These are phyloP conservation scores for Ariolimax columbianus DNA, from an alignment of 2,888 invertebrate genomes.

Conservation along the genomic window DNA sequence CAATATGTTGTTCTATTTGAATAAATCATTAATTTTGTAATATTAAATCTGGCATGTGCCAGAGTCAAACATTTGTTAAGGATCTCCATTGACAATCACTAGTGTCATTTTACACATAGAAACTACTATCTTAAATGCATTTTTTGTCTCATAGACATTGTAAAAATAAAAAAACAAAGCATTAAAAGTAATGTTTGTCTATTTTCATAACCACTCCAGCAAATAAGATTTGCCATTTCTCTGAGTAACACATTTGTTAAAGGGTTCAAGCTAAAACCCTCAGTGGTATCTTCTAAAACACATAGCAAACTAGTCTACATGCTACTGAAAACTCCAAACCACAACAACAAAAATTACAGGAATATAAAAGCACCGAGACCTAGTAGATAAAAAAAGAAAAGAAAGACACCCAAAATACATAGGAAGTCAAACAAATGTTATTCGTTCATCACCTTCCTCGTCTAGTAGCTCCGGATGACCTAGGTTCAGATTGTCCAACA, in stretches of 20 bases:
- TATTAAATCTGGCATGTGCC: no score
- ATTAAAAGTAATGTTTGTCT: no score
- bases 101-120: no score
- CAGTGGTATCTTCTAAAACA: neutral
- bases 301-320: no score
- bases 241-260: neutral
- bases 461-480: constrained; percentile 36
- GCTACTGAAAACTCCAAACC: constrained; percentile 5
- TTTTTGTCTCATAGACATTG: no score
- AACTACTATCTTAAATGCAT: no score
- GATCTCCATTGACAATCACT: no score
- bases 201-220: no score
- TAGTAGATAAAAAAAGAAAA: neutral
- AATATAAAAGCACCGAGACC: constrained; percentile 23
- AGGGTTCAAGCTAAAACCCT: neutral
- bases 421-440: constrained; percentile 41
- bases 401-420: constrained; percentile 10
- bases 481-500: constrained; percentile 49
- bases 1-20: no score
- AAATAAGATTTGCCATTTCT: neutral
- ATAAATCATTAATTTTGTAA: no score
- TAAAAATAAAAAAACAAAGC: no score
- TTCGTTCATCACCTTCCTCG: constrained; percentile 47
- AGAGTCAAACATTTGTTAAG: no score
- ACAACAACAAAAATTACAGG: constrained; percentile 23